A percentile compares a stretch with the other conserved stretches of the same genome.
Conservation (phyloP, 2,888 invertebrate species). For the Eilema griseolum region DNA sequence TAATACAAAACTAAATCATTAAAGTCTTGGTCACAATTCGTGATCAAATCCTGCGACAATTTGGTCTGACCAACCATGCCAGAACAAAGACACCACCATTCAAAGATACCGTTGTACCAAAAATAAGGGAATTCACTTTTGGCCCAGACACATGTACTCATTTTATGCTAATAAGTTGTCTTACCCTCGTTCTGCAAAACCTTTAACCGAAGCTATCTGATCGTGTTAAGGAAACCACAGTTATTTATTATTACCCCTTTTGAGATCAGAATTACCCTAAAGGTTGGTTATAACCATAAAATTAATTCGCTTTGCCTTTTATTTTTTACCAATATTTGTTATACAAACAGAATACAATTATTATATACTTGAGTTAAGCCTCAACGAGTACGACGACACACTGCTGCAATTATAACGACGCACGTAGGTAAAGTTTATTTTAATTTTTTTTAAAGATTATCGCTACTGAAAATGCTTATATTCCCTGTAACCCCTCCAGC, state of each 20-base stretch:
- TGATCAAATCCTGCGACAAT: not conserved
- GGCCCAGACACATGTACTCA: slow-evolving; percentile 21
- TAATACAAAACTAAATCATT: no score
- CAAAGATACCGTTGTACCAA: slow-evolving; percentile 18
- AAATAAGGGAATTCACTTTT: slow-evolving; percentile 32
- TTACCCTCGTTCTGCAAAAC: slow-evolving; percentile 33
- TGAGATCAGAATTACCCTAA: slow-evolving; percentile 15
- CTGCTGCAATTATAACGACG: no score
- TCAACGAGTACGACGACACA: no score
- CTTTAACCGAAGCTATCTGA: slow-evolving; percentile 23
- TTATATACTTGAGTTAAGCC: no score
- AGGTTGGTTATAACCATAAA: slow-evolving; percentile 20
- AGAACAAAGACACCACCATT: not conserved
- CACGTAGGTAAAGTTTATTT: no score
- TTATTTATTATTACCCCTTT: slow-evolving; percentile 29
- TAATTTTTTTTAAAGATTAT: no score
- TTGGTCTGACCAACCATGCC: not conserved
- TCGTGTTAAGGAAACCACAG: slow-evolving; percentile 31
- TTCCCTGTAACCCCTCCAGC: no score
- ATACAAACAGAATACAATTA: not conserved
- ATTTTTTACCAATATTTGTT: not conserved
- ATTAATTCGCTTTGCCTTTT: slow-evolving; percentile 17
- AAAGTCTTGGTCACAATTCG: not conserved
- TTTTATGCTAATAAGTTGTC: slow-evolving; percentile 48
- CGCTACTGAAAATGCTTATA: no score